Percentiles rank a stretch among this genome's conserved stretches.
These are phyloP conservation scores for Alligator mississippiensis DNA, from an alignment of 2,113 vertebrate species.

Conservation along the genomic window DNA sequence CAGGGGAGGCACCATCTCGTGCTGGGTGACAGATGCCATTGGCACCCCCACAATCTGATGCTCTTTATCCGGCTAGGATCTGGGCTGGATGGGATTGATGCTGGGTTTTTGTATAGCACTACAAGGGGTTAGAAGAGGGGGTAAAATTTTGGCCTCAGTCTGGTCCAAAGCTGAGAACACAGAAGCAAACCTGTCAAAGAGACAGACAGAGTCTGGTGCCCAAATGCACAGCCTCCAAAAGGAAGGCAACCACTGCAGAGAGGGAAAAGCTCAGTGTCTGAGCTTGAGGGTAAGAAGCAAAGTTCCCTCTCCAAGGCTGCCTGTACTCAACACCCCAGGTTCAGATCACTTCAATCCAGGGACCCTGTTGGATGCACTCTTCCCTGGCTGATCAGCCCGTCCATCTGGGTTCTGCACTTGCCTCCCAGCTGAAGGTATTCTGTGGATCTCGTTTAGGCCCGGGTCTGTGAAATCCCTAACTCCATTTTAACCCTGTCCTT, in stretches of 20 bases:
- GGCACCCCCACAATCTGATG: background rate
- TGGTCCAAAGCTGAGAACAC: background rate
- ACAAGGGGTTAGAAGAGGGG: background rate
- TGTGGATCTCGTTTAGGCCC: background rate
- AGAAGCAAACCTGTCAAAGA: background rate
- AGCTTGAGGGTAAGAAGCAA: background rate
- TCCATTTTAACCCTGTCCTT: background rate
- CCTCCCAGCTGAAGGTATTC: background rate
- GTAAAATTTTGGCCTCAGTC: background rate
- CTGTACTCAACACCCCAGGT: background rate
- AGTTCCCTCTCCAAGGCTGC: background rate
- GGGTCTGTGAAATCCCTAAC: background rate
- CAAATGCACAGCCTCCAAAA: background rate
- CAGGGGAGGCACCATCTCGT: slow-evolving; percentile 15
- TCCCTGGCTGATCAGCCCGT: background rate
- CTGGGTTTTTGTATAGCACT: background rate
- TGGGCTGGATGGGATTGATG: background rate
- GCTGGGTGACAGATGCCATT: slow-evolving; percentile 3
- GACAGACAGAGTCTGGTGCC: background rate
- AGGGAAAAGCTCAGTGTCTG: background rate
- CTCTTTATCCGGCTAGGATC: background rate
- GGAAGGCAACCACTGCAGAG: background rate
- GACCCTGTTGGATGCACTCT: background rate
- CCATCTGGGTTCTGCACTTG: background rate
- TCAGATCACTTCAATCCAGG: background rate